Evolutionary conservation across 2,888 invertebrate genomes (phyloP), one percentile per base, ranked within the genome.

Genomic region (Acanthosepion esculentum): DNA sequence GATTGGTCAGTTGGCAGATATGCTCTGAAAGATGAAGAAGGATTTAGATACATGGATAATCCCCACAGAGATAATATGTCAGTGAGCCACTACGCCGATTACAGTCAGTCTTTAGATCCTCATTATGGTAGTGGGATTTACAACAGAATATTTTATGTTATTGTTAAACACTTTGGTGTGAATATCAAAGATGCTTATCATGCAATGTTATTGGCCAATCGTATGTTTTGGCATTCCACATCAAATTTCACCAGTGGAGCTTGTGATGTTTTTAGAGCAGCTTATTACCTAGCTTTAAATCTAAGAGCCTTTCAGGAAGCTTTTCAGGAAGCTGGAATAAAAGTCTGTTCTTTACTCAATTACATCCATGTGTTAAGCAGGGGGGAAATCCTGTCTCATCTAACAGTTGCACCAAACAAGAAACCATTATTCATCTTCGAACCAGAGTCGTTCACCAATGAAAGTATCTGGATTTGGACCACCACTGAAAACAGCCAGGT

Each of bases 101-200:
- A 95, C 95, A 94, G 55, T 23, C 92, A 94, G 1, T 94, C 94
- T n/a, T 94, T 96, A 94, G 95, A 96, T 91, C 95, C 96, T 15
- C 96, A 96, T 95, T 95, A 94, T 41, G 94, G 95, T 50, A 96
- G 96, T 93, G 96, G 96, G 0, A 95, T 96, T 1, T 96, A 95
- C 94, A 96, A 96, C 53, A 91, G 95, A 20, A 95, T 95, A 1
- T 96, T 96, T 94, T 96, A 96, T 92, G 94, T 95, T 15, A 94
- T 96, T 18, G 95, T 95, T 4, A 94, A 95, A 15, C 94, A 95
- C 10, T 94, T 95, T 29, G 95, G 95, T 6, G 94, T 96, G 78
- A 94, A 95, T 18, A 94, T 96, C 26, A 93, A 94, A 26, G 95
- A 95, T 15, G 96, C 96, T 18, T 95, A 95, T 91, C 94, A 95